These are phyloP conservation scores for Zaprionus ornatus DNA, from an alignment of 1,140 invertebrate species.

Conservation along the genomic window DNA sequence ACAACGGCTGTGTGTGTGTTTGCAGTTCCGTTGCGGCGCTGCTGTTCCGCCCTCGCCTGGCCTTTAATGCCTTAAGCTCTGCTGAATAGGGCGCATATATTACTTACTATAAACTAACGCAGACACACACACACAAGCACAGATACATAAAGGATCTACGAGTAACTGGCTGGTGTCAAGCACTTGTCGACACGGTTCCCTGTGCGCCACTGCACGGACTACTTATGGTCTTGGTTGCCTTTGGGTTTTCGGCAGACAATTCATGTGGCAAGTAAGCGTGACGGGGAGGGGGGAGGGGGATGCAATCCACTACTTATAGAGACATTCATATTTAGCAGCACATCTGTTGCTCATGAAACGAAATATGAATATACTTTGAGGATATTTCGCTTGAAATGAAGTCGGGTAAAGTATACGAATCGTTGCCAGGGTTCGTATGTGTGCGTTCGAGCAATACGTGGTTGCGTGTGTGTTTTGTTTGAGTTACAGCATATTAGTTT, in stretches of 20 bases:
- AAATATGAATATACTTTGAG: background rate
- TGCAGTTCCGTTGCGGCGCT: conserved; percentile 44
- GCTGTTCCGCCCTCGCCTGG: conserved; percentile 28
- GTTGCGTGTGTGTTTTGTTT: background rate
- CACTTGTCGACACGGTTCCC: conserved; percentile 66
- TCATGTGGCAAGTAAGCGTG: background rate
- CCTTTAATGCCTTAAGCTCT: conserved; percentile 45
- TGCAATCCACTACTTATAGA: background rate
- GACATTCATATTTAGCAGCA: background rate
- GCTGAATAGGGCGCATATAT: conserved; percentile 50
- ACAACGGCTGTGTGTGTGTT: conserved; percentile 13
- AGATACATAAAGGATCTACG: conserved; percentile 59
- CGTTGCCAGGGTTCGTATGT: background rate
- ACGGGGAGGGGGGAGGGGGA: background rate
- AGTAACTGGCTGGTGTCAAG: conserved; percentile 69
- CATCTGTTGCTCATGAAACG: background rate
- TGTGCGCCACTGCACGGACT: conserved; percentile 48
- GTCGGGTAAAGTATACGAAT: background rate
- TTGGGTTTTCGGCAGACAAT: background rate
- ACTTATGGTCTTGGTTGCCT: conserved; percentile 19
- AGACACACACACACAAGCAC: background rate
- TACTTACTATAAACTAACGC: conserved; percentile 62
- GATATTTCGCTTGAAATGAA: background rate
- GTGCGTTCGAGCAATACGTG: background rate
- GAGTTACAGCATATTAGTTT: background rate